Conservation (phyloP, 1,140 invertebrate species). For the Drosophila guanche region DNA sequence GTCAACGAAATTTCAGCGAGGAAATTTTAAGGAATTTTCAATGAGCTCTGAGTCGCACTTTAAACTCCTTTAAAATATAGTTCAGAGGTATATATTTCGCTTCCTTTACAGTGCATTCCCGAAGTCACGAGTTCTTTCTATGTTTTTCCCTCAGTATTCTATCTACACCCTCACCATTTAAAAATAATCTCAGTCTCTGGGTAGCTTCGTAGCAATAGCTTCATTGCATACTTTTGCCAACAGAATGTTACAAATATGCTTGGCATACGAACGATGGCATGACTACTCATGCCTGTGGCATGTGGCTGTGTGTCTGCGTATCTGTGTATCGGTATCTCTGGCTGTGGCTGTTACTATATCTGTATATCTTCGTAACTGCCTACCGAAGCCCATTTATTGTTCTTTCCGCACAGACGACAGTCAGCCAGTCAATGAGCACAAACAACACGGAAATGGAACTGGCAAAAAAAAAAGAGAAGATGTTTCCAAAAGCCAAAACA, state of each 20-base stretch:
- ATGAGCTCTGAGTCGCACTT: background rate
- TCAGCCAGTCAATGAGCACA: slow-evolving; percentile 10
- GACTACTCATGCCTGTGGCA: background rate
- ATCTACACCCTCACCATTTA: background rate
- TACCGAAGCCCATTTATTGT: slow-evolving; percentile 24
- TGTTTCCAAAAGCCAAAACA: slow-evolving; percentile 54
- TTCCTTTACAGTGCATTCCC: slow-evolving; percentile 25
- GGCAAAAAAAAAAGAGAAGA: slow-evolving; percentile 17
- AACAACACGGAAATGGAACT: slow-evolving; percentile 8
- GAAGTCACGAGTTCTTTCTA: slow-evolving; percentile 13
- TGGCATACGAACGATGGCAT: slow-evolving; percentile 19
- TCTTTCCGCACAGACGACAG: slow-evolving; percentile 22
- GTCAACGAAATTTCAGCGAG: slow-evolving; percentile 29
- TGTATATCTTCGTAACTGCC: slow-evolving; percentile 10
- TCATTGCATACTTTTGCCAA: slow-evolving; percentile 55
- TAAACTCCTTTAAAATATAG: background rate
- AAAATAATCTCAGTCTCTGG: slow-evolving; percentile 43
- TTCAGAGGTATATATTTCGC: too few relatives aligned
- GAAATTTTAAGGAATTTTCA: slow-evolving; percentile 8
- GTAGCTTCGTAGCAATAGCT: slow-evolving; percentile 53
- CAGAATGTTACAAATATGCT: slow-evolving; percentile 63
- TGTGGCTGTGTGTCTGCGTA: background rate
- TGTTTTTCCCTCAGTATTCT: background rate
- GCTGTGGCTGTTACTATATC: slow-evolving; percentile 2
- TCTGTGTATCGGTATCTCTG: background rate